Base-by-base conservation (phyloP, 2,888 invertebrate species). In the Pedicia rivosa region DNA sequence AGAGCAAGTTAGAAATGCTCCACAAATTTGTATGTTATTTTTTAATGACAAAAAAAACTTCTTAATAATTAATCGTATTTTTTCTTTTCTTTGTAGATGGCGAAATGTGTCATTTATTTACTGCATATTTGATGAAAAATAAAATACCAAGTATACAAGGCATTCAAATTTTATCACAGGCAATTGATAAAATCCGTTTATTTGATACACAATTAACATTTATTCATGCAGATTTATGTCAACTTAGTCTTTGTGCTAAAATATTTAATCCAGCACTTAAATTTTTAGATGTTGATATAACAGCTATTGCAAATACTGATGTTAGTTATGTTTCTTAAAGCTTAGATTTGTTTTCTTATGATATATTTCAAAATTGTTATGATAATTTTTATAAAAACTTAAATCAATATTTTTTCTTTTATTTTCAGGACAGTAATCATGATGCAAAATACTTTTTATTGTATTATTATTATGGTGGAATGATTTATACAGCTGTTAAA, bases 391-490 rank as follows among this genome's bases (percentile, higher is more conserved):
- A 8, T 8, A 20, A 20, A 6, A 20, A 6, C 8, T 24, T 5
- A 24, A 24, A n/a, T n/a, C n/a, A n/a, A n/a, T 30, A 35, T 27
- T 34, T 34, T 36, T 36, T 39, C 29, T 38, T 32, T 16, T 29
- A 28, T 17, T 37, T 42, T 56, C 72, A 66, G 82, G 82, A 51
- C 76, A 78, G 45, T 71, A 77, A 54, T 81, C 53, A 56, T 40
- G 62, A 62, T 49, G 53, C 62, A 35, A 62, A 62, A 51, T 81
- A 88, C 59, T 92, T 92, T 56, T 68, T 97, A 36, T 68, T 90
- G 0, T 95, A 91, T 59, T 95, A 88, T 57, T 95, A 95, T 59
- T 97, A 97, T 56, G 94, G 94, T 40, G 95, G 95, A 36, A 91
- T 95, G 88, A 88, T 95, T 47, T 95, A 92, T 59, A 78, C 91